phyloP scores from a whole-genome alignment of 2,797 vertebrate species.

The Brachyrhaphis roseni region DNA sequence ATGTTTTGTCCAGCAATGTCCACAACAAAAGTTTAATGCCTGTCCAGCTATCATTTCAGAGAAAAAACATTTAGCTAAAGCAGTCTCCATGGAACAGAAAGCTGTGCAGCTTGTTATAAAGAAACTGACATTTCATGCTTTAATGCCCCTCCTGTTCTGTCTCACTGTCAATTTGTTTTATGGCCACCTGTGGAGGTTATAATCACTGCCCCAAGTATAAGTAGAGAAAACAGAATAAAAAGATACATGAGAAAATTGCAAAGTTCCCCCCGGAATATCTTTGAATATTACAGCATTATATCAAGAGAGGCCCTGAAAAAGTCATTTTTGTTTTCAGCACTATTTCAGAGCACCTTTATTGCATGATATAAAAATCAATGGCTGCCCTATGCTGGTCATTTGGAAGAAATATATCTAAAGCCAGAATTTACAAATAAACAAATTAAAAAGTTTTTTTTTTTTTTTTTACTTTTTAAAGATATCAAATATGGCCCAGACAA shows the following conservation, averaged over 20 bases:
- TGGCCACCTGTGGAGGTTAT: slow-evolving; percentile 50
- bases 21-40: background rate
- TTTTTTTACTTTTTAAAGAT: background rate
- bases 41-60: background rate
- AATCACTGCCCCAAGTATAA: slow-evolving; percentile 34
- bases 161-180: slow-evolving; percentile 34
- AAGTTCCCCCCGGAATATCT: background rate
- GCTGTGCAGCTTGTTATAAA: slow-evolving; percentile 5
- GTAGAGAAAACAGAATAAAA: slow-evolving; percentile 18
- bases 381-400: slow-evolving; percentile 8
- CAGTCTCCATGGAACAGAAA: slow-evolving; percentile 9
- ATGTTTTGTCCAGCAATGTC: background rate
- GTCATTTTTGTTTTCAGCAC: slow-evolving; percentile 11
- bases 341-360: background rate
- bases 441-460: background rate
- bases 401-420: slow-evolving; percentile 10
- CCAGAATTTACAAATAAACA: background rate
- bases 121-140: slow-evolving; percentile 15
- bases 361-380: slow-evolving; percentile 3
- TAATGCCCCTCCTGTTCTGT: slow-evolving; percentile 12
- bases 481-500: background rate
- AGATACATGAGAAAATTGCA: slow-evolving; percentile 13
- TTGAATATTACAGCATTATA: slow-evolving; percentile 30
- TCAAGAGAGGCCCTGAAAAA: slow-evolving; percentile 15
- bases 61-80: background rate